These are phyloP conservation scores for Poeciliopsis retropinna DNA, from an alignment of 2,113 vertebrate species.

Conservation along the genomic window DNA sequence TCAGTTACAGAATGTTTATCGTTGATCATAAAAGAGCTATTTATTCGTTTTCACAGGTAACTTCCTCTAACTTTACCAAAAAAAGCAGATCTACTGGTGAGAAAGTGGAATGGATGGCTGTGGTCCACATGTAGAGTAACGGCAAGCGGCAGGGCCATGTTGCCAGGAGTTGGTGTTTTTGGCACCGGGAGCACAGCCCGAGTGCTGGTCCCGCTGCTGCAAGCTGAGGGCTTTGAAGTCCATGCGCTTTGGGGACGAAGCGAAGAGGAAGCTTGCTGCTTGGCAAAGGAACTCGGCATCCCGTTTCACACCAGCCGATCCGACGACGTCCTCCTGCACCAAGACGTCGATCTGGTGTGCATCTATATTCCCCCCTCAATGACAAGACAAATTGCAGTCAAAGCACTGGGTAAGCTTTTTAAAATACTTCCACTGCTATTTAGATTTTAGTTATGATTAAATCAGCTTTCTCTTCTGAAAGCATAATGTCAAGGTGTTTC, in stretches of 20 bases:
- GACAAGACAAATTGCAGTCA: constrained; percentile 95
- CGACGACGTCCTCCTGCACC: constrained; percentile 93
- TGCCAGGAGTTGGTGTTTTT: constrained; percentile 97
- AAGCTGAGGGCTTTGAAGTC: constrained; percentile 92
- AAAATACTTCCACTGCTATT: neutral
- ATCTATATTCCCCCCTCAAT: constrained; percentile 95
- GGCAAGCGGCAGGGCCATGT: constrained; percentile 76
- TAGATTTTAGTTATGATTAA: neutral
- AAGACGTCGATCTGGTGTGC: constrained; percentile 96
- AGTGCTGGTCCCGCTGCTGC: constrained; percentile 90
- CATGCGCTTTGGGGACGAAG: constrained; percentile 94
- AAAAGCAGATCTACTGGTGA: constrained; percentile 3
- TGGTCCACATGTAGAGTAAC: constrained; percentile 44
- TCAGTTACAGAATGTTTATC: neutral
- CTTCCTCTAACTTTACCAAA: neutral
- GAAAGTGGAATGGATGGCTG: constrained; percentile 28
- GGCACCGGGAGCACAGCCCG: constrained; percentile 93
- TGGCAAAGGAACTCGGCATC: constrained; percentile 91
- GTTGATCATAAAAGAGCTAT: neutral
- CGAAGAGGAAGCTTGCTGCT: constrained; percentile 89
- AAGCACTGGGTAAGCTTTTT: constrained; percentile 88
- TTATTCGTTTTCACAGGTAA: constrained; percentile 35
- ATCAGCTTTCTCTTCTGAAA: neutral
- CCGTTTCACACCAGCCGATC: constrained; percentile 93
- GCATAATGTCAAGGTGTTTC: neutral